phyloP scores from a whole-genome alignment of 2,113 vertebrate genomes.

The Calcarius ornatus region DNA sequence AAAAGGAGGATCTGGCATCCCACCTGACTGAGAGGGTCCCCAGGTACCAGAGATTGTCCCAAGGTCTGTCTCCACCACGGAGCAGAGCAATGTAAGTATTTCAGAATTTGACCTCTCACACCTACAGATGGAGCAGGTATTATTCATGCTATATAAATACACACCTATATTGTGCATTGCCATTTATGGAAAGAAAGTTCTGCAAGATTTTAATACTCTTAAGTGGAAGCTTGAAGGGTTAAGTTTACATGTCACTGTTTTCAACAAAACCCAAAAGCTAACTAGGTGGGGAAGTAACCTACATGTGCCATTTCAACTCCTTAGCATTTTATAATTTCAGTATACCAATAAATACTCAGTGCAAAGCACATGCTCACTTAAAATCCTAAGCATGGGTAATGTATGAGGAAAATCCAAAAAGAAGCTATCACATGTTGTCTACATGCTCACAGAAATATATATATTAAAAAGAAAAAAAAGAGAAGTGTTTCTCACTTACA shows the following conservation, averaged over 20 bases:
- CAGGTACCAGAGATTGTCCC: background rate
- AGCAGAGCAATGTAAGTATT: background rate
- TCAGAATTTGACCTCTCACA: background rate
- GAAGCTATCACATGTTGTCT: background rate
- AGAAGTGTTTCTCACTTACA: background rate
- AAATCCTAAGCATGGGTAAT: background rate
- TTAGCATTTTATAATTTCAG: background rate
- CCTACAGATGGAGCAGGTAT: background rate
- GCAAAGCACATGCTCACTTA: slow-evolving; percentile 37
- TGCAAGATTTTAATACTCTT: background rate
- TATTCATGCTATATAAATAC: slow-evolving; percentile 24
- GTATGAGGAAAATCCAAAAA: background rate
- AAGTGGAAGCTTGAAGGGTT: background rate
- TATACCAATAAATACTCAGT: background rate
- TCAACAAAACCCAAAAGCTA: background rate
- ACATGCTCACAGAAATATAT: background rate
- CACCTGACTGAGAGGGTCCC: background rate
- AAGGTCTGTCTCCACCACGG: background rate
- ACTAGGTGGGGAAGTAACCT: background rate
- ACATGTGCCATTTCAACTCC: background rate
- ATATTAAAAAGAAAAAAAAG: background rate
- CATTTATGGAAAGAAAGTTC: background rate
- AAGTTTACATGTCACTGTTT: background rate
- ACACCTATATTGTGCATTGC: background rate
- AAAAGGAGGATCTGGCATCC: background rate